Evolutionary conservation across 1,140 invertebrate genomes (phyloP), one percentile per base, ranked within the genome.

Genomic region (Drosophila paulistorum): DNA sequence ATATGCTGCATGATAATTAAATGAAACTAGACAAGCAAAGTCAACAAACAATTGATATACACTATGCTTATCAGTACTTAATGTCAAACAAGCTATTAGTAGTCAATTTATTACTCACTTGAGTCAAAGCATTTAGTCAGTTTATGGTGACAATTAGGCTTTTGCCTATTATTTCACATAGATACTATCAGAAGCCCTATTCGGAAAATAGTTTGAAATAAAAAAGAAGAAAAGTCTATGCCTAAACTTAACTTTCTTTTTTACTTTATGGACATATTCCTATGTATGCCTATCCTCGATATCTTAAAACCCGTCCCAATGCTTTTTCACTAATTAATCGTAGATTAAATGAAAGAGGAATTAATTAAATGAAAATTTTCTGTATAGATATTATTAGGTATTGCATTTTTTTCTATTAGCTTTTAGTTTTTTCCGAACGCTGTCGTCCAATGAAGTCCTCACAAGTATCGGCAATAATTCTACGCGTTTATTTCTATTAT

Each of bases 401-500:
- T 13, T 39, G 2, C 11, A 4, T 3, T 13, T 39, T 13, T 13
- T 39, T 39, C 2, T 11, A 5, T 1, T 9, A 37, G 9, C 35
- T 37, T 37, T 14, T 13, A 10, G 64, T 48, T 33, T 35, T 58
- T 51, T 17, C 23, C 0, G 11, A 57, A 20, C 13, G 13, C 13
- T 14, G 20, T 14, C 33, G 30, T 9, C 7, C 63, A 35, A 71
- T 64, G 51, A 71, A 10, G n/a, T 23, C 55, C 30, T 2, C 68
- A 2, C 64, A 45, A 33, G 1, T 73, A 13, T 64, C 39, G n/a
- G 51, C 59, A 11, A 1, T 14, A 1, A 33, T 73, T 17, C 33
- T 73, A 6, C 14, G 33, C 3, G 48, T 48, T 0, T 30, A 42
- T 7, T 35, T 54, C 2, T 57, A 35, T 2, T 71, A 71, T 9